Percentiles rank a stretch among this genome's conserved stretches.
Conservation (phyloP, 2,888 invertebrate species). For the Griposia aprilina region DNA sequence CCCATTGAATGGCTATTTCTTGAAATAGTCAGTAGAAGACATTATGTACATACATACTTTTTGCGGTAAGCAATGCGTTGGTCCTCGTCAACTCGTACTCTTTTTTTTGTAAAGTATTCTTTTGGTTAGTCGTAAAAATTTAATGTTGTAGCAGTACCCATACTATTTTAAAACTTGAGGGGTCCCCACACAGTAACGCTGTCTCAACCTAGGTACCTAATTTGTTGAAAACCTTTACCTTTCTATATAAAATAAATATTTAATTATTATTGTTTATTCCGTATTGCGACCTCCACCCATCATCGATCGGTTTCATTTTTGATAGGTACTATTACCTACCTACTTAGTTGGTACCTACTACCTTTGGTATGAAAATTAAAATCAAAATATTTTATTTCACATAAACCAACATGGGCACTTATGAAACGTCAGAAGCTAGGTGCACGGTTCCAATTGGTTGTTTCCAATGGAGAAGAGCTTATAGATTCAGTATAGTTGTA, state of each 20-base stretch:
- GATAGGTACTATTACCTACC: neutral
- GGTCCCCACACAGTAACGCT: neutral
- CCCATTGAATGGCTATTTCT: too few species aligned
- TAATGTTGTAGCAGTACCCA: neutral
- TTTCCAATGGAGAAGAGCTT: too few species aligned
- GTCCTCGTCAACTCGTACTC: neutral
- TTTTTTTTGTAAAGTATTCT: neutral
- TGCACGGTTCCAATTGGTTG: too few species aligned
- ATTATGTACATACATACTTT: too few species aligned
- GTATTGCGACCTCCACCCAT: neutral
- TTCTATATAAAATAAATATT: neutral
- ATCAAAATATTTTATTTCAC: too few species aligned
- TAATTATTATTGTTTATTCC: neutral
- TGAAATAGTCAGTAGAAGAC: too few species aligned
- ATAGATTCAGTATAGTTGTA: too few species aligned
- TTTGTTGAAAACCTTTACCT: neutral
- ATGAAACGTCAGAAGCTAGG: too few species aligned
- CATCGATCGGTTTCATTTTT: neutral
- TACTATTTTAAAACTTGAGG: neutral
- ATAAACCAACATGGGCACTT: too few species aligned
- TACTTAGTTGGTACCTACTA: neutral
- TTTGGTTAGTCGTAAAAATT: neutral
- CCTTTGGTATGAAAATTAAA: too few species aligned
- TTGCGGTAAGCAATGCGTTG: neutral
- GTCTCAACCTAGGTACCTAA: neutral